Percentiles rank a stretch among this genome's conserved stretches.
phyloP scores from a whole-genome alignment of 2,113 vertebrate genomes.

The Hiodon tergisus region DNA sequence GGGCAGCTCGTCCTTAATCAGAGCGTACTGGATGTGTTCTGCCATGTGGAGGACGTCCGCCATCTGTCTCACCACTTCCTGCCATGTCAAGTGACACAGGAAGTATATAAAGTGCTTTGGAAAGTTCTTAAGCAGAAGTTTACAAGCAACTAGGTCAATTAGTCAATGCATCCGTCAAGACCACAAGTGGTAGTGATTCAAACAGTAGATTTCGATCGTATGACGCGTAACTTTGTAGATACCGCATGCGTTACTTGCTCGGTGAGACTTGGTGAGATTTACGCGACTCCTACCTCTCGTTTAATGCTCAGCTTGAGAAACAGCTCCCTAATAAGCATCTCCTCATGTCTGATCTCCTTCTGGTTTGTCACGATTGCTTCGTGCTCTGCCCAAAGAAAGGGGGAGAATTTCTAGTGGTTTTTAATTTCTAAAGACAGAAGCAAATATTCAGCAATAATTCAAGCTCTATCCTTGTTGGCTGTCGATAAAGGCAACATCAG shows the following conservation, averaged over 20 bases:
- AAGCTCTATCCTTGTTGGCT: too few species aligned
- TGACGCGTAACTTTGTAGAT: neutral
- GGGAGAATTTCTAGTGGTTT: neutral
- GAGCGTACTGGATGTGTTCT: slow-evolving; percentile 55
- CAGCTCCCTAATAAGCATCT: slow-evolving; percentile 59
- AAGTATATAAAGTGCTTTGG: neutral
- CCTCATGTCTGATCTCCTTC: slow-evolving; percentile 63
- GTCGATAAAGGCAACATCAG: too few species aligned
- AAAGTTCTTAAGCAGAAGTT: too few species aligned
- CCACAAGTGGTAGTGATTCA: too few species aligned
- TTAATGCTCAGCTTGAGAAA: slow-evolving; percentile 59
- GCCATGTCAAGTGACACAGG: neutral
- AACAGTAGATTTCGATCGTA: too few species aligned
- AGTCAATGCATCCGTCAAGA: too few species aligned
- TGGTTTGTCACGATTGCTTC: slow-evolving; percentile 55
- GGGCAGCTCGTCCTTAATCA: slow-evolving; percentile 74
- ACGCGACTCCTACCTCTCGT: slow-evolving; percentile 64
- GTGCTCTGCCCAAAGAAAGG: slow-evolving; percentile 51
- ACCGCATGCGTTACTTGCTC: neutral
- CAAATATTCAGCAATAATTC: neutral
- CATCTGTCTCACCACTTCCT: slow-evolving; percentile 72
- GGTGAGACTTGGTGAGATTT: neutral
- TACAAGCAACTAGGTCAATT: too few species aligned
- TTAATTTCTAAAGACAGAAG: neutral
- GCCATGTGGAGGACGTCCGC: slow-evolving; percentile 56